Base-by-base conservation (phyloP, 2,113 vertebrate genomes). In the Colistium nudipinnis region DNA sequence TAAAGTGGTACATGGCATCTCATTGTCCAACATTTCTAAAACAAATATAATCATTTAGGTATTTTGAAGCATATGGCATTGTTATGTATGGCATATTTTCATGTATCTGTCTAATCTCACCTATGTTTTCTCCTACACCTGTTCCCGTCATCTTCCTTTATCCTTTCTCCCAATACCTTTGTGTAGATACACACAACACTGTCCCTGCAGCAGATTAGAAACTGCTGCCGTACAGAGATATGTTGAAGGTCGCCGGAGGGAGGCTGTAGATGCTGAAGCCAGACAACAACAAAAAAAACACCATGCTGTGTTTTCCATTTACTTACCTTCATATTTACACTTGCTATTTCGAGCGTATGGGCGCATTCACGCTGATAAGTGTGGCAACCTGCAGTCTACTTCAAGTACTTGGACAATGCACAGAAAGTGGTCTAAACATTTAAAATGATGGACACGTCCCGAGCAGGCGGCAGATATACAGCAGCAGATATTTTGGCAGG, bases 171-270 rank as follows among this genome's bases (percentile, higher is more conserved):
- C 31, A 1, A 11, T 38, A 22, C 11, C 10, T 76, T n/a, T 64
- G 12, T 35, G 14, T 63, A 63, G 39, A 74, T 76, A 47, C 68
- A 72, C 70, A 56, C 7, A 13, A 33, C 44, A 54, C 41, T 4
- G 48, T 57, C 61, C 24, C 24, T n/a, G 45, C 25, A 9, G 62
- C 65, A 51, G 31, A n/a, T n/a, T n/a, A 27, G 66, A 72, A 22
- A 52, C 65, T 39, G 30, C 47, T 72, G 74, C 67, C 16, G 12
- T 20, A 13, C 48, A 47, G 19, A 65, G 51, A 73, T 48, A 39
- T 4, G 54, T 60, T 73, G 70, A 71, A 86, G 71, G 75, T 83
- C 49, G 59, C 53, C 49, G 41, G 56, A 53, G 67, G 63, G 53
- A 49, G 48, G 60, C 45, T 65, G 28, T 38, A 60, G 67, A 53